Evolutionary conservation across 1,140 invertebrate genomes (phyloP).

Genomic region (Bombus confusus): DNA sequence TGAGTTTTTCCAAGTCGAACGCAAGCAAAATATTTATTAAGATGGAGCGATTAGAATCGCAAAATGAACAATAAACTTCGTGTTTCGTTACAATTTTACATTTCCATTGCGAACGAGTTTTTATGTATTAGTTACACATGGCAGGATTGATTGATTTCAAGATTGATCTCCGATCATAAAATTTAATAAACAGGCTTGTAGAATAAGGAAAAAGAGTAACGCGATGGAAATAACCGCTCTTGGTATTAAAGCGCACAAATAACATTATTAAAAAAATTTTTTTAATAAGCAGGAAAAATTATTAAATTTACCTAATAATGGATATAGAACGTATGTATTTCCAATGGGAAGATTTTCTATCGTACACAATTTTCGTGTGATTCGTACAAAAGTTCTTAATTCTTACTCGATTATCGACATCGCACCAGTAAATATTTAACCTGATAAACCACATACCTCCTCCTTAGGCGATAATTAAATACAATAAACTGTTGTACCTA

Average conservation of each 20-base stretch:
- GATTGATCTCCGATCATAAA: neutral
- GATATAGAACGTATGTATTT: neutral
- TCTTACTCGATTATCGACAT: constrained; percentile 12
- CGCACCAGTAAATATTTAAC: constrained; percentile 19
- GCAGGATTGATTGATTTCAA: neutral
- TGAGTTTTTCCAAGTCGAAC: neutral
- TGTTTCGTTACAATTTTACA: neutral
- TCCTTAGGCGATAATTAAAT: constrained; percentile 23
- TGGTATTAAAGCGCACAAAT: neutral
- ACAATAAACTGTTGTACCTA: constrained; percentile 7
- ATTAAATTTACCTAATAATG: neutral
- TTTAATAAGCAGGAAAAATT: too few species aligned
- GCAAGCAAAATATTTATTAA: neutral
- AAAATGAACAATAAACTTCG: neutral
- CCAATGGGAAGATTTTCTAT: constrained; percentile 9
- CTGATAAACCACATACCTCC: constrained; percentile 25
- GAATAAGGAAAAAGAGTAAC: neutral
- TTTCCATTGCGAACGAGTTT: neutral
- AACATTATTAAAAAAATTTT: fast-evolving
- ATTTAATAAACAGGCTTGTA: neutral
- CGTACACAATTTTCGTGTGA: neutral
- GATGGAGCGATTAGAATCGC: neutral
- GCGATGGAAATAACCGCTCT: neutral
- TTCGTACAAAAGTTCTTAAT: constrained; percentile 20
- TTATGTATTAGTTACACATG: neutral